phyloP scores from a whole-genome alignment of 2,888 invertebrate species.

The Horisme vitalbata region DNA sequence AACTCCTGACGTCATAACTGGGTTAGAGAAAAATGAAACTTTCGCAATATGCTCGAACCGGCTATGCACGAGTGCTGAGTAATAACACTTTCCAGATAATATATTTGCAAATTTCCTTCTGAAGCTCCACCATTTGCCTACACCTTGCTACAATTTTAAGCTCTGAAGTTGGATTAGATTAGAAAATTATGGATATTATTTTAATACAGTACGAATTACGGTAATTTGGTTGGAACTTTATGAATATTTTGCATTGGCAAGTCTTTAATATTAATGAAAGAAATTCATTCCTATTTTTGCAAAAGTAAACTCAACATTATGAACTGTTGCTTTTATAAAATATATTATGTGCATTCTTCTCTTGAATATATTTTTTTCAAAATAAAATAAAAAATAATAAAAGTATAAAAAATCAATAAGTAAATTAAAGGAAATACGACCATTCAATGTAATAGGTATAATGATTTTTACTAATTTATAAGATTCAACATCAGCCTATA shows the following conservation, averaged over 20 bases:
- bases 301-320: too few relatives aligned
- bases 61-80: slow-evolving; percentile 56
- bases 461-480: too few relatives aligned
- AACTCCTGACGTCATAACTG: slow-evolving; percentile 61
- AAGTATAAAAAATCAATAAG: too few relatives aligned
- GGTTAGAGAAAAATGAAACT: slow-evolving; percentile 77
- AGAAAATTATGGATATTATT: slow-evolving; percentile 36
- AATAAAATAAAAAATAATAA: too few relatives aligned
- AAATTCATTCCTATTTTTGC: not conserved
- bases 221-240: slow-evolving; percentile 22
- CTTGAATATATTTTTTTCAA: too few relatives aligned
- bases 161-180: slow-evolving; percentile 47
- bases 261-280: not conserved
- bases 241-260: slow-evolving; percentile 8
- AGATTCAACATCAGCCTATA: too few relatives aligned
- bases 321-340: too few relatives aligned
- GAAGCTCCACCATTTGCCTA: slow-evolving; percentile 41
- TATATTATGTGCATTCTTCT: too few relatives aligned
- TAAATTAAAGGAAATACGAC: too few relatives aligned
- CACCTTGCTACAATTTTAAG: slow-evolving; percentile 43
- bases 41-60: slow-evolving; percentile 69
- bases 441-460: too few relatives aligned
- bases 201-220: slow-evolving; percentile 33
- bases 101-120: slow-evolving; percentile 57
- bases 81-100: slow-evolving; percentile 58